These are phyloP conservation scores for Notodonta dromedarius DNA, from an alignment of 2,888 invertebrate species.

Conservation along the genomic window DNA sequence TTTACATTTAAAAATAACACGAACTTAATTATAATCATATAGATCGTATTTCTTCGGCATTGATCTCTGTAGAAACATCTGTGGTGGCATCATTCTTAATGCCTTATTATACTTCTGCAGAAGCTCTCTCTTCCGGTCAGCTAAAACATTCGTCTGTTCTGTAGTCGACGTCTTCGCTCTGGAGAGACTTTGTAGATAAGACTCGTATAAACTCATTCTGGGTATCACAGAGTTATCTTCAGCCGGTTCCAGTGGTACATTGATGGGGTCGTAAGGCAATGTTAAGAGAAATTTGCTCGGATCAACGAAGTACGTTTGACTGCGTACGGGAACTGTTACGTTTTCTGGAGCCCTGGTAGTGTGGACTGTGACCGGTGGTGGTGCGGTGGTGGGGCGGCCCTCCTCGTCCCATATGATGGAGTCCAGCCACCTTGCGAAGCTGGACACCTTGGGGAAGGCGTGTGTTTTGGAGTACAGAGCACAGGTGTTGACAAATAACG, in stretches of 20 bases:
- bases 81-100: slow-evolving; percentile 47
- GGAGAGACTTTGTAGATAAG: slow-evolving; percentile 66
- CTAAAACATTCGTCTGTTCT: slow-evolving; percentile 29
- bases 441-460: slow-evolving; percentile 70
- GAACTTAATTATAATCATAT: slow-evolving; percentile 47
- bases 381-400: slow-evolving; percentile 48
- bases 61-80: slow-evolving; percentile 20
- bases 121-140: slow-evolving; percentile 44
- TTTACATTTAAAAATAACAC: slow-evolving; percentile 13
- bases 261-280: slow-evolving; percentile 70
- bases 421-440: slow-evolving; percentile 68
- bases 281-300: slow-evolving; percentile 65
- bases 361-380: slow-evolving; percentile 19
- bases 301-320: slow-evolving; percentile 41
- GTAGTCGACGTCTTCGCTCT: slow-evolving; percentile 59
- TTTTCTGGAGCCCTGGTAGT: slow-evolving; percentile 6
- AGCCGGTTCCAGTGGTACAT: slow-evolving; percentile 71
- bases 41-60: slow-evolving; percentile 49
- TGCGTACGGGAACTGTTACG: background rate
- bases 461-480: slow-evolving; percentile 71
- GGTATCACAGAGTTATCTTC: slow-evolving; percentile 73
- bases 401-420: slow-evolving; percentile 76
- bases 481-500: slow-evolving; percentile 68
- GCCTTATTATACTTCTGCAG: slow-evolving; percentile 52
- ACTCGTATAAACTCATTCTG: slow-evolving; percentile 74